Percentiles rank a stretch among this genome's conserved stretches.
These are phyloP conservation scores for Dreissena polymorpha DNA, from an alignment of 1,140 invertebrate genomes.

Conservation along the genomic window DNA sequence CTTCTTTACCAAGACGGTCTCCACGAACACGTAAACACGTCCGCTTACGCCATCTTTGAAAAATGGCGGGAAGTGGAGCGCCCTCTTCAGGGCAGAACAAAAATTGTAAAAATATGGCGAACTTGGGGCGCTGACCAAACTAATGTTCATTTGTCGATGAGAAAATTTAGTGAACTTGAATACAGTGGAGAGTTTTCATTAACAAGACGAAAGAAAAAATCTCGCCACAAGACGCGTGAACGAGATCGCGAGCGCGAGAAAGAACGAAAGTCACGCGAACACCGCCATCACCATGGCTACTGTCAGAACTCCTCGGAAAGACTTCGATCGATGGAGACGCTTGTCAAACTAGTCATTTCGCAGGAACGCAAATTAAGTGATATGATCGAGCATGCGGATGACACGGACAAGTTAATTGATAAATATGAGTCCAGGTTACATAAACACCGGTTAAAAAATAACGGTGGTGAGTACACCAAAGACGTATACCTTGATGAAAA, in stretches of 20 bases:
- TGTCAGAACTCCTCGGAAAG: constrained; percentile 55
- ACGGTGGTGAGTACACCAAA: constrained; percentile 90
- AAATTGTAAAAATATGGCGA: constrained; percentile 87
- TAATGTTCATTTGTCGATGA: constrained; percentile 83
- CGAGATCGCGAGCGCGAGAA: constrained; percentile 64
- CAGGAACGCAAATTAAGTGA: constrained; percentile 90
- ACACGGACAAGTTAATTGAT: constrained; percentile 89
- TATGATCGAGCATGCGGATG: constrained; percentile 84
- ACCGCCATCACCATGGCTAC: constrained; percentile 30
- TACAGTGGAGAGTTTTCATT: constrained; percentile 68
- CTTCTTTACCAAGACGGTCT: constrained; percentile 80
- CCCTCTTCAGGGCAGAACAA: constrained; percentile 85
- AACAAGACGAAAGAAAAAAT: constrained; percentile 61
- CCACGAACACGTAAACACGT: constrained; percentile 72
- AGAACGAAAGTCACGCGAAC: constrained; percentile 55
- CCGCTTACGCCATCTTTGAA: constrained; percentile 76
- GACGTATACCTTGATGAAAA: constrained; percentile 86
- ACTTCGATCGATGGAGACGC: constrained; percentile 81
- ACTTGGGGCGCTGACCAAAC: constrained; percentile 88
- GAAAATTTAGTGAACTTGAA: constrained; percentile 72
- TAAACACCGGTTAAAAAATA: constrained; percentile 84
- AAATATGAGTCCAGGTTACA: constrained; percentile 89
- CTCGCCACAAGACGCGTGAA: constrained; percentile 62
- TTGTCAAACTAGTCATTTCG: constrained; percentile 88
- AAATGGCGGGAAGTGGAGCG: constrained; percentile 84